Evolutionary conservation across 1,140 invertebrate species (phyloP).

Genomic region (Scaptomyza hsui): DNA sequence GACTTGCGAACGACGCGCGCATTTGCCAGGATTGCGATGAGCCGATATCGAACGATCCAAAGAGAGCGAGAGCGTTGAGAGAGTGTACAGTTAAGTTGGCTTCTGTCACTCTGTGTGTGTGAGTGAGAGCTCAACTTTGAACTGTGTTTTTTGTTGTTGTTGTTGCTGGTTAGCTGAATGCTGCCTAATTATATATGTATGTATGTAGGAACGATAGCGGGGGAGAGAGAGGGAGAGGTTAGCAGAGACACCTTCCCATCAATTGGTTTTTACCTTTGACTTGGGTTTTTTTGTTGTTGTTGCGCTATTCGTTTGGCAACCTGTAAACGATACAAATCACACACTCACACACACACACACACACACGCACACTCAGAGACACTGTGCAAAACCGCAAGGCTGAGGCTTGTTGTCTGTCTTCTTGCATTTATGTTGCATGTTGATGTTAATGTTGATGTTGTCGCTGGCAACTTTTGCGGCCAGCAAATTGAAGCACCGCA

Average conservation of each 20-base stretch:
- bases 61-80: slow-evolving; percentile 8
- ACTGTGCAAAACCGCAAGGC: slow-evolving; percentile 47
- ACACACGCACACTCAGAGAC: slow-evolving; percentile 24
- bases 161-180: not conserved
- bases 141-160: slow-evolving; percentile 6
- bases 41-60: not conserved
- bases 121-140: slow-evolving; percentile 40
- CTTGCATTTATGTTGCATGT: slow-evolving; percentile 22
- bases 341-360: slow-evolving; percentile 24
- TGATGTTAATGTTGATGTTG: slow-evolving; percentile 44
- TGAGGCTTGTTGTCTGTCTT: slow-evolving; percentile 7
- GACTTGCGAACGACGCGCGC: slow-evolving; percentile 65
- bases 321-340: slow-evolving; percentile 73
- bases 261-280: slow-evolving; percentile 15
- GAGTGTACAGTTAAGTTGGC: slow-evolving; percentile 5
- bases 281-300: slow-evolving; percentile 2
- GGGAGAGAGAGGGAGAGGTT: not conserved
- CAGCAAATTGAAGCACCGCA: slow-evolving; percentile 77
- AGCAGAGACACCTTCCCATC: slow-evolving; percentile 27
- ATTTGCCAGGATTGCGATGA: slow-evolving; percentile 13
- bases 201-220: too few relatives aligned
- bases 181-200: slow-evolving; percentile 11
- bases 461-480: slow-evolving; percentile 64
- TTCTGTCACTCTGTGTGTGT: slow-evolving; percentile 15
- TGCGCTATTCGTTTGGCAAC: slow-evolving; percentile 36